phyloP scores from a whole-genome alignment of 1,140 invertebrate species.

The Drosophila asahinai region DNA sequence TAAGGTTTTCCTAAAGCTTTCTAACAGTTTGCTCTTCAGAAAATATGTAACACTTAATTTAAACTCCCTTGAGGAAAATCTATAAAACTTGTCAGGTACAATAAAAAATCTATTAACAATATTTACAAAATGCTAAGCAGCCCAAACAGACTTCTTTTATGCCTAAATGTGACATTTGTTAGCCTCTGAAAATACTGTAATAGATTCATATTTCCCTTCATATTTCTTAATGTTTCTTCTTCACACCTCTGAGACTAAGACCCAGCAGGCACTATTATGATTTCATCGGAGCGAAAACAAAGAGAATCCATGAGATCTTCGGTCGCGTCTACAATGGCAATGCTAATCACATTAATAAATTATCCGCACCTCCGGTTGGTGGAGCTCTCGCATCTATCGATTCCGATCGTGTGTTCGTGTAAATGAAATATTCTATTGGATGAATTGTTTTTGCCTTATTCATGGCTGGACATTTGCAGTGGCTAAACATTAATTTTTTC shows the following conservation, averaged over 20 bases:
- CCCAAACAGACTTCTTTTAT: background rate
- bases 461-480: conserved; percentile 44
- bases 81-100: background rate
- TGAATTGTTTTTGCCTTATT: conserved; percentile 41
- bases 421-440: conserved; percentile 67
- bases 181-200: conserved; percentile 4
- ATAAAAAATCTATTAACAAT: background rate
- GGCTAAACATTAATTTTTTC: conserved; percentile 43
- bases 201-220: conserved; percentile 21
- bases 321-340: conserved; percentile 49
- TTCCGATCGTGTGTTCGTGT: conserved; percentile 51
- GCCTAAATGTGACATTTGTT: conserved; percentile 1
- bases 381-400: conserved; percentile 41
- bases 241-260: conserved; percentile 43
- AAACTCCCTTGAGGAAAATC: too few relatives aligned
- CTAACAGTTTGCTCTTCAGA: background rate
- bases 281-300: conserved; percentile 40
- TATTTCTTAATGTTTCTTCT: conserved; percentile 18
- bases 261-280: conserved; percentile 26
- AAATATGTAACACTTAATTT: too few relatives aligned
- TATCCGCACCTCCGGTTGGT: conserved; percentile 69
- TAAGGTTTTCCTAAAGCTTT: too few relatives aligned
- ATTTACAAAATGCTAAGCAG: background rate
- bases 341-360: conserved; percentile 78
- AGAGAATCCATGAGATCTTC: conserved; percentile 31